Percentiles rank a stretch among this genome's conserved stretches.
These are phyloP conservation scores for Hesperophylax magnus DNA, from an alignment of 1,140 invertebrate species.

Conservation along the genomic window DNA sequence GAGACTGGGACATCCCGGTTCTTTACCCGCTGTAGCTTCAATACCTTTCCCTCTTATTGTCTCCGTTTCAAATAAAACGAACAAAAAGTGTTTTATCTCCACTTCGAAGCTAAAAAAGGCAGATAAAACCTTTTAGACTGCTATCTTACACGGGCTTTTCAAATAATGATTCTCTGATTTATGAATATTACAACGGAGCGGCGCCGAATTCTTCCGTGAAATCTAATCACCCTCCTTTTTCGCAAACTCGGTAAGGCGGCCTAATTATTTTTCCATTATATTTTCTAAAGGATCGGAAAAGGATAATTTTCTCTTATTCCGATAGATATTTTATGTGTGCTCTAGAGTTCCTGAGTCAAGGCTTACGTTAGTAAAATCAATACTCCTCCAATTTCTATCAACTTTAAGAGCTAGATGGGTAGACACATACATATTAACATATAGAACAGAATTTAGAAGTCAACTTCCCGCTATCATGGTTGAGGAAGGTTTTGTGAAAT, in stretches of 20 bases:
- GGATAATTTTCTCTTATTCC: too few species aligned
- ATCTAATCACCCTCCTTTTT: constrained; percentile 1
- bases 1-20: constrained; percentile 42
- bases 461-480: too few species aligned
- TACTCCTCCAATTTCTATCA: too few species aligned
- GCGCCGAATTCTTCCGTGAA: background rate
- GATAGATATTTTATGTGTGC: too few species aligned
- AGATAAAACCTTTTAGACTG: constrained; percentile 38
- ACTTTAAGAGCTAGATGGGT: too few species aligned
- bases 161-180: constrained; percentile 35
- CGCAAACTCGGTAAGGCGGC: background rate
- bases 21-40: constrained; percentile 12
- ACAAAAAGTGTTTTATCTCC: constrained; percentile 57
- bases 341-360: too few species aligned
- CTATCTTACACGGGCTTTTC: constrained; percentile 15
- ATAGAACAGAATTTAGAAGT: too few species aligned
- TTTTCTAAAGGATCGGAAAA: too few species aligned
- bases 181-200: constrained; percentile 28
- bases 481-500: too few species aligned
- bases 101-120: constrained; percentile 46
- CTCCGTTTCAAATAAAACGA: constrained; percentile 44
- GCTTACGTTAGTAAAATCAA: too few species aligned
- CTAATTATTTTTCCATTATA: too few species aligned
- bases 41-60: constrained; percentile 41
- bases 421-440: too few species aligned